Evolutionary conservation across 2,797 vertebrate genomes (phyloP).

Genomic region (Hipposideros larvatus): DNA sequence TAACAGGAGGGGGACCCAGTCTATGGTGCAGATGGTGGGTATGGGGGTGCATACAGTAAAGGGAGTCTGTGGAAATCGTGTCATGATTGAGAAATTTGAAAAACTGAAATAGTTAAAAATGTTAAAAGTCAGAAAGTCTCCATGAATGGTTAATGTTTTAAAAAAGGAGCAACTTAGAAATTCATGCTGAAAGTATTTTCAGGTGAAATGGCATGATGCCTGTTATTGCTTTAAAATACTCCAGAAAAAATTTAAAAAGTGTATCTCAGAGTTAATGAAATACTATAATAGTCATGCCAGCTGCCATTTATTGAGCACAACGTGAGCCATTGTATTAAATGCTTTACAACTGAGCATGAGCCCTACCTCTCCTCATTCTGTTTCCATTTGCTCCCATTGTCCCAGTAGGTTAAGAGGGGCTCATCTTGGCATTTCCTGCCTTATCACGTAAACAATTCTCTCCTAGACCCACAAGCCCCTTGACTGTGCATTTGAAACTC

Average conservation of each 20-base stretch:
- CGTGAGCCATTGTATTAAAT: not conserved
- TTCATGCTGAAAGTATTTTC: not conserved
- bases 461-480: not conserved
- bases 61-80: not conserved
- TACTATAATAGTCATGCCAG: not conserved
- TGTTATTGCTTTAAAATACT: slow-evolving; percentile 40
- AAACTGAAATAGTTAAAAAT: slow-evolving; percentile 22
- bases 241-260: not conserved
- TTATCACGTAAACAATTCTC: slow-evolving; percentile 1
- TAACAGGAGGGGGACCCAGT: not conserved
- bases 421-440: not conserved
- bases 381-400: not conserved
- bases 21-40: not conserved
- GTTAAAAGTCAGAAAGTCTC: not conserved
- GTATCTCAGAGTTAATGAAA: not conserved
- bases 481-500: not conserved
- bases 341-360: not conserved
- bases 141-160: not conserved
- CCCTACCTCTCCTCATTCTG: slow-evolving; percentile 9
- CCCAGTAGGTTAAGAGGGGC: not conserved
- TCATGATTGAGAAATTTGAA: slow-evolving; percentile 35
- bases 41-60: not conserved
- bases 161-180: not conserved
- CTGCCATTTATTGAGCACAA: not conserved
- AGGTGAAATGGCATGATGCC: not conserved